These are phyloP conservation scores for Falco concolor DNA, from an alignment of 2,797 vertebrate genomes.

Conservation along the genomic window DNA sequence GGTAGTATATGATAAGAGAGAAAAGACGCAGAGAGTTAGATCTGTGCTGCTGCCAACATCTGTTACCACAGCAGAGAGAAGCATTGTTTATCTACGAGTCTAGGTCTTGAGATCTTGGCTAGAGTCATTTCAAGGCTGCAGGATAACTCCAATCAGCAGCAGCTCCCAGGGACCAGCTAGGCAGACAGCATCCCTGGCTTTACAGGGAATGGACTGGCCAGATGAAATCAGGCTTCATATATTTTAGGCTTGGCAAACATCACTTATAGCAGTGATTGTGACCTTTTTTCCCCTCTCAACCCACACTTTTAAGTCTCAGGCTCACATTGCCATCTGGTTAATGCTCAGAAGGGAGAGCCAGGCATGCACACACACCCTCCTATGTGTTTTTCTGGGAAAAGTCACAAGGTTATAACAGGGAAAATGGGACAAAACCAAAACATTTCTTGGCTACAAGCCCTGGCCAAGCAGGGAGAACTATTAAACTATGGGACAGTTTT, in stretches of 20 bases:
- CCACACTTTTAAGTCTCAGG: neutral
- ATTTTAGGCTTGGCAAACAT: neutral
- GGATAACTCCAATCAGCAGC: neutral
- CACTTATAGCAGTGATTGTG: neutral
- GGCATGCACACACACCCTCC: fast-evolving
- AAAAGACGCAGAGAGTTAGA: neutral
- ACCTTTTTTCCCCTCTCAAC: neutral
- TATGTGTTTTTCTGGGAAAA: neutral
- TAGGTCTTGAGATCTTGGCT: neutral
- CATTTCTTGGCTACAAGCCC: neutral
- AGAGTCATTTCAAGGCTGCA: neutral
- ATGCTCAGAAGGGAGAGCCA: neutral
- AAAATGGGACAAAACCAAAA: neutral
- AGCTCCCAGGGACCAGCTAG: neutral
- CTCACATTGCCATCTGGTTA: neutral
- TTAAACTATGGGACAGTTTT: neutral
- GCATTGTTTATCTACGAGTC: neutral
- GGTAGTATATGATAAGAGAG: neutral
- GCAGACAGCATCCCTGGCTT: neutral
- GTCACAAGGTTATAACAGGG: neutral
- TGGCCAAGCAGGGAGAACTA: neutral
- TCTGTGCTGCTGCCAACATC: neutral
- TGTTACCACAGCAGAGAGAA: neutral
- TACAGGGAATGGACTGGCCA: neutral
- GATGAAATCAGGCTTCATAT: neutral